phyloP scores from a whole-genome alignment of 2,113 vertebrate species.

The Nycticryphes semicollaris region DNA sequence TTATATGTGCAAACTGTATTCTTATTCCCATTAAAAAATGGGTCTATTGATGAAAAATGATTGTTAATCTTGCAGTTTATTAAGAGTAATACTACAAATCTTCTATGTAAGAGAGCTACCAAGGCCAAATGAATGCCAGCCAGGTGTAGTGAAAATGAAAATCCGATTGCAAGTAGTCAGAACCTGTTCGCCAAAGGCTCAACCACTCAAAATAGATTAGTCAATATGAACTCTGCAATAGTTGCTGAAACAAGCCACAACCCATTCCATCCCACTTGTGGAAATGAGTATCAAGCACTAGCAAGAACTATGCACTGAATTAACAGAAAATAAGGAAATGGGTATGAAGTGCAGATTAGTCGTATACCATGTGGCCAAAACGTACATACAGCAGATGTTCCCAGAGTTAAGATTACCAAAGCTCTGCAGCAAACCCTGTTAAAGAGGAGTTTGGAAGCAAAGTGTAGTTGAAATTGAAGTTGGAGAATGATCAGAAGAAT shows the following conservation, averaged over 20 bases:
- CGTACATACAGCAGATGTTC: background rate
- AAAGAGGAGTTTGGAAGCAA: background rate
- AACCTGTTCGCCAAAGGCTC: background rate
- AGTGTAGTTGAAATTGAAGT: background rate
- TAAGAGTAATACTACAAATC: background rate
- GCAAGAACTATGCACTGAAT: background rate
- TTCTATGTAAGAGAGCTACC: background rate
- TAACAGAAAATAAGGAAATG: slow-evolving; percentile 4
- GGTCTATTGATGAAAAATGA: background rate
- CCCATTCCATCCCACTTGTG: background rate
- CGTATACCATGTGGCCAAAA: background rate
- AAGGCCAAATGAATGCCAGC: background rate
- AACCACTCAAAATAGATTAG: slow-evolving; percentile 10
- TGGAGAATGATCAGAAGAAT: background rate
- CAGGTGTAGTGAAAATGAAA: background rate
- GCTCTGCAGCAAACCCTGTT: background rate
- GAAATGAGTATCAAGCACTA: background rate
- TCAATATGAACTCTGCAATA: background rate
- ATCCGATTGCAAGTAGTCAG: background rate
- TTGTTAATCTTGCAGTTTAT: background rate
- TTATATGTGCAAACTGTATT: background rate
- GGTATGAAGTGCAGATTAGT: background rate
- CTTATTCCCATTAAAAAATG: background rate
- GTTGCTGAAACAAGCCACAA: background rate
- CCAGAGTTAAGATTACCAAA: background rate